phyloP scores from a whole-genome alignment of 1,140 invertebrate species.

The Telenomus remus region DNA sequence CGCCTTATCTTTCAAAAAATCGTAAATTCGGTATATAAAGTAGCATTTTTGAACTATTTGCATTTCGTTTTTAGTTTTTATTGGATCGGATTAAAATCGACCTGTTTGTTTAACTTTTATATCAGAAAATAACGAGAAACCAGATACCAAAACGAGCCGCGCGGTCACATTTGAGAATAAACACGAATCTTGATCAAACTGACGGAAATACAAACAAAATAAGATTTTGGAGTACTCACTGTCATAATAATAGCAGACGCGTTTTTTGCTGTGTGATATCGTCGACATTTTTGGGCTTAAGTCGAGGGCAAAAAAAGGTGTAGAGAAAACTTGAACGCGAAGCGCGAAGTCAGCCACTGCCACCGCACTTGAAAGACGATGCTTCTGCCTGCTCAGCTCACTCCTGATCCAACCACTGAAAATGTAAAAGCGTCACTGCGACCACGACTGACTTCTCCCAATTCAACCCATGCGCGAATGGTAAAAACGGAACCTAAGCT shows the following conservation, averaged over 20 bases:
- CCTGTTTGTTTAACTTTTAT: no score
- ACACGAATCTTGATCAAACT: conserved; percentile 20
- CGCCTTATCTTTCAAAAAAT: conserved; percentile 63
- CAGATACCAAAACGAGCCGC: not conserved
- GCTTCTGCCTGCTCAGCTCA: no score
- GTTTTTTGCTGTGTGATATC: conserved; percentile 90
- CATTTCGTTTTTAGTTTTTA: no score
- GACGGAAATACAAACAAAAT: conserved; percentile 4
- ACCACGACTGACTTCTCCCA: not conserved
- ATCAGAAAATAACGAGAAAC: no score
- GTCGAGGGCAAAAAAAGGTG: conserved; percentile 45
- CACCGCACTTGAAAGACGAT: conserved; percentile 52
- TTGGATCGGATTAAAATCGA: no score
- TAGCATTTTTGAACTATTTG: conserved; percentile 8
- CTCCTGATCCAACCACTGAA: no score
- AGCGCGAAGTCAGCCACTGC: conserved; percentile 64
- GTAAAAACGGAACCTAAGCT: no score
- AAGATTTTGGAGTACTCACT: conserved; percentile 83
- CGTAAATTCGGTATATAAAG: conserved; percentile 24
- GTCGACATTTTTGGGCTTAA: conserved; percentile 78
- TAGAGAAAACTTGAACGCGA: conserved; percentile 59
- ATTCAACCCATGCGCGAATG: no score
- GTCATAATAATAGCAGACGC: conserved; percentile 99
- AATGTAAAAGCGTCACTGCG: conserved; percentile 28
- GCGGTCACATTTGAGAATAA: conserved; percentile 63